Conservation (phyloP, 2,888 invertebrate genomes). For the Phasia obesa region DNA sequence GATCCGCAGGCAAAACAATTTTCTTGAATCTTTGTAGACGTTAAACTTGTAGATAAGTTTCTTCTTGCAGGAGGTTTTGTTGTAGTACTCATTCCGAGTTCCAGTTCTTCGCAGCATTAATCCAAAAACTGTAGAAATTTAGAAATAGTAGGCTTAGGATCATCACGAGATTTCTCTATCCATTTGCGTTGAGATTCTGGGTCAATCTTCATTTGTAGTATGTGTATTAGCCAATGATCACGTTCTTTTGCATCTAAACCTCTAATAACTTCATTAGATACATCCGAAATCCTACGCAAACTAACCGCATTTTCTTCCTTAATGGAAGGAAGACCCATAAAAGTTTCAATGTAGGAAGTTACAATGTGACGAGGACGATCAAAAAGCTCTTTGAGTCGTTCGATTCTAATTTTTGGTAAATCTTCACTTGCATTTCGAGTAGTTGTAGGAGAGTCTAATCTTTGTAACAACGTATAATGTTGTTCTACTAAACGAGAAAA, state of each 20-base stretch:
- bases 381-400: constrained; percentile 42
- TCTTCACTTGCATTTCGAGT: not conserved
- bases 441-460: constrained; percentile 8
- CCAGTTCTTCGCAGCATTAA: constrained; percentile 12
- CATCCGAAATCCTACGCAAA: not conserved
- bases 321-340: constrained; percentile 29
- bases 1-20: constrained; percentile 6
- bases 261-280: not conserved
- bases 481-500: constrained; percentile 31
- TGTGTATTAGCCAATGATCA: constrained; percentile 10
- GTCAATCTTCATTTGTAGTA: constrained; percentile 11
- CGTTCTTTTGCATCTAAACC: not conserved
- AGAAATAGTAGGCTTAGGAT: not conserved
- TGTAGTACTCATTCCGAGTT: not conserved
- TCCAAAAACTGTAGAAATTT: constrained; percentile 6
- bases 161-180: constrained; percentile 8
- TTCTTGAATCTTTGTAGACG: not conserved
- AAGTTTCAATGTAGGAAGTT: constrained; percentile 50
- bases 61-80: not conserved
- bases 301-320: not conserved
- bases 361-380: constrained; percentile 55
- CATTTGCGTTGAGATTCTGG: constrained; percentile 10
- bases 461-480: constrained; percentile 2
- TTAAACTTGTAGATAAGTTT: constrained; percentile 4
- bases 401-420: not conserved